Percentiles rank a stretch among this genome's conserved stretches.
These are phyloP conservation scores for Hyaena hyaena DNA, from an alignment of 2,113 vertebrate species.

Conservation along the genomic window DNA sequence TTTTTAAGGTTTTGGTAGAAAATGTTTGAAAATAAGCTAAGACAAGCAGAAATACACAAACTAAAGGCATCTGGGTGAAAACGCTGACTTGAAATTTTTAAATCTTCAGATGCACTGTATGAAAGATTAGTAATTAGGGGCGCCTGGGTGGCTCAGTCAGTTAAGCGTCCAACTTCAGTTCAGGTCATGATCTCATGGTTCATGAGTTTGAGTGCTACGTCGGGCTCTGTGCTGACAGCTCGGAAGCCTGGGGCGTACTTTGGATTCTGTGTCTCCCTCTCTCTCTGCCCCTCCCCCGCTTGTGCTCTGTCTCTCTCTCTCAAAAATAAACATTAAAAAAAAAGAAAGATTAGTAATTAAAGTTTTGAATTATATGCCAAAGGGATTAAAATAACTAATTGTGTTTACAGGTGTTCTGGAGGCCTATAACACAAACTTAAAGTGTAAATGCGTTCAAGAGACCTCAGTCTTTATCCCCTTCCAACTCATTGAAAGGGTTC, in stretches of 20 bases:
- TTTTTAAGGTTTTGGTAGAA: conserved; percentile 42
- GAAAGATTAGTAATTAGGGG: neutral
- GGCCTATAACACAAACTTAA: conserved; percentile 73
- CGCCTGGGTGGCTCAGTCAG: too few relatives aligned
- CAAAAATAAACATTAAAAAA: too few relatives aligned
- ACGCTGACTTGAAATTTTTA: neutral
- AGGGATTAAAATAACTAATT: neutral
- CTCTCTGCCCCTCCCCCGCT: too few relatives aligned
- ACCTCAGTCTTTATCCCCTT: neutral
- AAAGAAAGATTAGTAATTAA: neutral
- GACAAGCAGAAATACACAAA: conserved; percentile 20
- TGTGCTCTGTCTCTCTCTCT: too few relatives aligned
- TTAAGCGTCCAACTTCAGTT: too few relatives aligned
- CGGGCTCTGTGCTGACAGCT: too few relatives aligned
- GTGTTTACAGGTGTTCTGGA: conserved; percentile 84
- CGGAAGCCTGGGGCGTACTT: too few relatives aligned
- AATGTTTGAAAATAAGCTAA: conserved; percentile 38
- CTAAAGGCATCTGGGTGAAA: neutral
- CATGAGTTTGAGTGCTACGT: too few relatives aligned
- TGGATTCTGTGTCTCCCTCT: too few relatives aligned
- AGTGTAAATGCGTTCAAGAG: conserved; percentile 75
- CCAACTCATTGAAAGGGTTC: conserved; percentile 38
- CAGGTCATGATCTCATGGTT: too few relatives aligned
- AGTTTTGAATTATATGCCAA: neutral
- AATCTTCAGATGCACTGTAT: neutral